These are phyloP conservation scores for Adelges cooleyi DNA, from an alignment of 1,140 invertebrate genomes.

Conservation along the genomic window DNA sequence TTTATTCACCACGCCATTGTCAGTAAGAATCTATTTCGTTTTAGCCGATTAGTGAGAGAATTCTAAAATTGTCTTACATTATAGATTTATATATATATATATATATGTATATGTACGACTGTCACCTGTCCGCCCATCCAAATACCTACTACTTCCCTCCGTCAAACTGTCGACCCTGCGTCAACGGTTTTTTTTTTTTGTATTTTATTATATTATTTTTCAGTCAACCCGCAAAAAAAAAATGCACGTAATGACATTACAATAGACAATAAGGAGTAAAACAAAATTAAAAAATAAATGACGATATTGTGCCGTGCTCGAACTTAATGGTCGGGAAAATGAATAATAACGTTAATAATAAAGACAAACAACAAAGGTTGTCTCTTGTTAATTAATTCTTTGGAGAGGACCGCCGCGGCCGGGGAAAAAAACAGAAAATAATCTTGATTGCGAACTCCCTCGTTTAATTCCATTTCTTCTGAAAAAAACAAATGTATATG, in stretches of 20 bases:
- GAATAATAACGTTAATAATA: conserved; percentile 29
- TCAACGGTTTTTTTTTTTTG: no score
- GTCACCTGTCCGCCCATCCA: no score
- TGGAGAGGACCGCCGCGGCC: neutral
- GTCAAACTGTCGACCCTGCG: no score
- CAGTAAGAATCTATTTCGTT: no score
- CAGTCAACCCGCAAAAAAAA: no score
- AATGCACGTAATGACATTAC: conserved; percentile 19
- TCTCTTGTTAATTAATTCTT: conserved; percentile 29
- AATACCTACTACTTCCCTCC: no score
- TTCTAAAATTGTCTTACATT: no score
- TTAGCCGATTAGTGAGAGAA: no score
- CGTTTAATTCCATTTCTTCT: conserved; percentile 26
- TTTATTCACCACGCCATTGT: no score
- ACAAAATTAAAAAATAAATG: conserved; percentile 29
- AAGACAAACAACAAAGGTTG: conserved; percentile 29
- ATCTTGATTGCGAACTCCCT: conserved; percentile 28
- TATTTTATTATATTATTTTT: no score
- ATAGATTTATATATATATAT: no score
- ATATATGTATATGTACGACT: no score
- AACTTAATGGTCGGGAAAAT: conserved; percentile 28
- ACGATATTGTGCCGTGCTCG: conserved; percentile 26
- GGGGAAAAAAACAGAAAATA: conserved; percentile 27
- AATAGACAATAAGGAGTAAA: conserved; percentile 28
- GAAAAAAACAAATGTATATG: neutral